Evolutionary conservation across 2,888 invertebrate species (phyloP).

Genomic region (Odontocolon sp.): DNA sequence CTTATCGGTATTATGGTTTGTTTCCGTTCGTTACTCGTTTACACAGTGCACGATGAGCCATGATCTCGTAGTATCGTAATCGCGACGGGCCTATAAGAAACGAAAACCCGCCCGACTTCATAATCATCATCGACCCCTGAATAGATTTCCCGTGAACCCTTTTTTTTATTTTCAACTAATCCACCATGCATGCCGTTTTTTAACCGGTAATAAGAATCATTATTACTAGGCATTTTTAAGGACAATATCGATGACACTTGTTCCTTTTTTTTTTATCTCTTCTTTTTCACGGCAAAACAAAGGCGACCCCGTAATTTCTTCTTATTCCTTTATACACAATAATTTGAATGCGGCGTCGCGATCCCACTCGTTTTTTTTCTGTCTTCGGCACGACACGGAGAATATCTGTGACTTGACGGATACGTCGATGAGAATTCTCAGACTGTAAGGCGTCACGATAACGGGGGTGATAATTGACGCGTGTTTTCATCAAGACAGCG

Average conservation of each 20-base stretch:
- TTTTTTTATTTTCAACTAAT: conserved; percentile 29
- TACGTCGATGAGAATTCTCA: conserved; percentile 18
- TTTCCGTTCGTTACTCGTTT: conserved; percentile 54
- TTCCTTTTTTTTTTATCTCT: not conserved
- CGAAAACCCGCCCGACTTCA: conserved; percentile 10
- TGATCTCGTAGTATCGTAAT: conserved; percentile 19
- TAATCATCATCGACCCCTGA: conserved; percentile 17
- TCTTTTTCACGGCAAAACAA: conserved; percentile 15
- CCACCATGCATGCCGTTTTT: conserved; percentile 53
- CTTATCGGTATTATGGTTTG: conserved; percentile 69
- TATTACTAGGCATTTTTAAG: conserved; percentile 61
- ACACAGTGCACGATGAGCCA: conserved; percentile 42
- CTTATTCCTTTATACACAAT: conserved; percentile 41
- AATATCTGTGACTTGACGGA: conserved; percentile 16
- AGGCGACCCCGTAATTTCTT: conserved; percentile 15
- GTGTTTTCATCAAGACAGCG: no score
- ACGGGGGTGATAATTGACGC: not conserved
- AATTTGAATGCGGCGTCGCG: conserved; percentile 26
- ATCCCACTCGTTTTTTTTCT: conserved; percentile 4
- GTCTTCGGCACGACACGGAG: not conserved
- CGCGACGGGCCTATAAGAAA: conserved; percentile 10
- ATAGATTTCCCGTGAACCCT: conserved; percentile 29
- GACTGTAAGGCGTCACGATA: not conserved
- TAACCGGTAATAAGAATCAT: conserved; percentile 57
- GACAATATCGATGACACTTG: conserved; percentile 45